Evolutionary conservation across 2,888 invertebrate species (phyloP).

Genomic region (Stratiomys singularior): DNA sequence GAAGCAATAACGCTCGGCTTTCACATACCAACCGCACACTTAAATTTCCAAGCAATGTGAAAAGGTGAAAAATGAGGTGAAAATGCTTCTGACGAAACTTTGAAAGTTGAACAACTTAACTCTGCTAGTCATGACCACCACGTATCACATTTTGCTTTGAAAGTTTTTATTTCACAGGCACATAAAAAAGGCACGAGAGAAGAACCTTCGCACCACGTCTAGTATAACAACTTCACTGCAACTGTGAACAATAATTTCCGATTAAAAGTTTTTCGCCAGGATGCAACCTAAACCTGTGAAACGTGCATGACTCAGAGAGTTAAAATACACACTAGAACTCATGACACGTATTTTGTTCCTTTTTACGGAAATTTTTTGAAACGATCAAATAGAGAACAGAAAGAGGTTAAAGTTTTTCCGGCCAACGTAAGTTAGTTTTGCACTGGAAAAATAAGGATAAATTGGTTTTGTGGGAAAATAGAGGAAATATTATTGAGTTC

Average conservation of each 20-base stretch:
- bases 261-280: constrained; percentile 44
- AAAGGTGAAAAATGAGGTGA: constrained; percentile 20
- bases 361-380: too few relatives aligned
- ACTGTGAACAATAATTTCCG: constrained; percentile 48
- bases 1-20: too few relatives aligned
- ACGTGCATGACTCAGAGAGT: constrained; percentile 41
- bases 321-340: neutral
- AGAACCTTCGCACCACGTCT: neutral
- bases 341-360: constrained; percentile 1
- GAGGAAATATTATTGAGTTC: too few relatives aligned
- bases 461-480: too few relatives aligned
- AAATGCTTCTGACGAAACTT: constrained; percentile 18
- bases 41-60: neutral
- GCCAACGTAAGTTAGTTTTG: too few relatives aligned
- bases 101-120: constrained; percentile 25
- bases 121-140: constrained; percentile 18
- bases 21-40: too few relatives aligned
- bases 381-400: too few relatives aligned
- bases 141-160: constrained; percentile 18
- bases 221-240: constrained; percentile 17
- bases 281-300: constrained; percentile 46
- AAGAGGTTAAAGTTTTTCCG: too few relatives aligned
- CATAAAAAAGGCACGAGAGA: neutral
- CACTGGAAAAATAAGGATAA: too few relatives aligned
- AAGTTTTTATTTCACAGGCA: neutral